A percentile compares a stretch with the other conserved stretches of the same genome.
These are phyloP conservation scores for Rhea pennata DNA, from an alignment of 2,113 vertebrate species.

Conservation along the genomic window DNA sequence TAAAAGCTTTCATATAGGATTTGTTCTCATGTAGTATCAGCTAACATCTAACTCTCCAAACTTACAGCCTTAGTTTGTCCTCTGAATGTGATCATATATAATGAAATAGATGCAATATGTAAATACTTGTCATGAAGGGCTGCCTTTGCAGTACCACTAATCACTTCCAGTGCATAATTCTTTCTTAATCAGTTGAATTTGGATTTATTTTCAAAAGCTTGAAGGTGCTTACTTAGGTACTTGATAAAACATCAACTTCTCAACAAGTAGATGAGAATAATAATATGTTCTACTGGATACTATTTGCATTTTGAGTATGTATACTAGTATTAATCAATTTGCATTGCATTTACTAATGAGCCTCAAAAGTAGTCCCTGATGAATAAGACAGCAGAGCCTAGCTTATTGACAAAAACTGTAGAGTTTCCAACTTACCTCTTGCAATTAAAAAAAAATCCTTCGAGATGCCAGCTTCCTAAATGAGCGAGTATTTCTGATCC, in stretches of 20 bases:
- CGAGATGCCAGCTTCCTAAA: not conserved
- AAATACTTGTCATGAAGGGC: not conserved
- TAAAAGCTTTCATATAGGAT: not conserved
- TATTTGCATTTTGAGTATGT: not conserved
- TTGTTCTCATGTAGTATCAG: not conserved
- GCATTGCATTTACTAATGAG: not conserved
- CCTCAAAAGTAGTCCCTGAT: not conserved
- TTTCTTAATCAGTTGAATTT: not conserved
- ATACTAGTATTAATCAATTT: not conserved
- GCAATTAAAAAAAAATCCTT: not conserved
- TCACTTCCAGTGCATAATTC: not conserved
- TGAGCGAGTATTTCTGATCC: not conserved
- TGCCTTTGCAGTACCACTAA: not conserved
- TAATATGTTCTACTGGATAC: not conserved
- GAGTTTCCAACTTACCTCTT: not conserved
- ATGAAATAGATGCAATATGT: not conserved
- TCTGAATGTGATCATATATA: not conserved
- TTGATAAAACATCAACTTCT: not conserved
- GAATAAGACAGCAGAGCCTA: not conserved
- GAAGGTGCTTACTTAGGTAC: not conserved
- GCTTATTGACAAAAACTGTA: not conserved
- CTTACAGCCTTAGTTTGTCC: not conserved
- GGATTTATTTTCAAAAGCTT: not conserved
- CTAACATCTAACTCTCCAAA: not conserved
- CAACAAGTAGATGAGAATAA: not conserved